These are phyloP conservation scores for Marcusenius ussheri DNA, from an alignment of 2,113 vertebrate species.

Conservation along the genomic window DNA sequence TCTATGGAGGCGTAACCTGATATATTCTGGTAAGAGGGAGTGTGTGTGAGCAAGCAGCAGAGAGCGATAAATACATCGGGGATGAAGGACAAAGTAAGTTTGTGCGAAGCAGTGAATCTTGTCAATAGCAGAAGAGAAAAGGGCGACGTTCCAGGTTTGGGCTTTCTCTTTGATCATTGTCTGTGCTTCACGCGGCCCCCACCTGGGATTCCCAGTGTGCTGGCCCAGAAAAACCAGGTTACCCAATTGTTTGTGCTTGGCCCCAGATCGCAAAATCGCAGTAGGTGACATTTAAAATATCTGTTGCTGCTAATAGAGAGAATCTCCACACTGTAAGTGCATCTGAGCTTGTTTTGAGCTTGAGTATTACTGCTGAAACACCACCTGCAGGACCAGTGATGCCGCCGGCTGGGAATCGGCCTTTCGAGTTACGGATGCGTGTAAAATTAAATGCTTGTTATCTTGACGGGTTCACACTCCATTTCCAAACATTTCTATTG, in stretches of 20 bases:
- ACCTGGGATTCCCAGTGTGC: slow-evolving; percentile 43
- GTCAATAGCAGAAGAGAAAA: neutral
- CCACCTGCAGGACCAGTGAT: neutral
- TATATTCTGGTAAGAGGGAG: slow-evolving; percentile 32
- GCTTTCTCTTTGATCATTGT: slow-evolving; percentile 16
- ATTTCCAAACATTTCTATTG: neutral
- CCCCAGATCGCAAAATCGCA: slow-evolving; percentile 46
- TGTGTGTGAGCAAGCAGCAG: neutral
- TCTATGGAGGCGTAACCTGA: slow-evolving; percentile 38
- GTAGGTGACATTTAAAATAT: slow-evolving; percentile 54
- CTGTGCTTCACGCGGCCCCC: slow-evolving; percentile 39
- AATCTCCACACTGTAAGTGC: neutral
- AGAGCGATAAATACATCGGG: neutral
- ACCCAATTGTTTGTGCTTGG: slow-evolving; percentile 57
- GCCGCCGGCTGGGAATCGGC: neutral
- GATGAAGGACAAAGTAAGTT: neutral
- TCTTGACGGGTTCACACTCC: neutral
- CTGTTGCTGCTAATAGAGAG: slow-evolving; percentile 15
- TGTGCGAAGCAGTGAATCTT: neutral
- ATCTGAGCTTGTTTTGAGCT: neutral
- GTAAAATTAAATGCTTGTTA: neutral
- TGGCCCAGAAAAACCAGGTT: slow-evolving; percentile 59
- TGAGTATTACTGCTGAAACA: neutral
- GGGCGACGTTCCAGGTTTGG: slow-evolving; percentile 12
- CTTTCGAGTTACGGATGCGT: neutral